These are phyloP conservation scores for Prionace glauca DNA, from an alignment of 2,797 vertebrate genomes.

Conservation along the genomic window DNA sequence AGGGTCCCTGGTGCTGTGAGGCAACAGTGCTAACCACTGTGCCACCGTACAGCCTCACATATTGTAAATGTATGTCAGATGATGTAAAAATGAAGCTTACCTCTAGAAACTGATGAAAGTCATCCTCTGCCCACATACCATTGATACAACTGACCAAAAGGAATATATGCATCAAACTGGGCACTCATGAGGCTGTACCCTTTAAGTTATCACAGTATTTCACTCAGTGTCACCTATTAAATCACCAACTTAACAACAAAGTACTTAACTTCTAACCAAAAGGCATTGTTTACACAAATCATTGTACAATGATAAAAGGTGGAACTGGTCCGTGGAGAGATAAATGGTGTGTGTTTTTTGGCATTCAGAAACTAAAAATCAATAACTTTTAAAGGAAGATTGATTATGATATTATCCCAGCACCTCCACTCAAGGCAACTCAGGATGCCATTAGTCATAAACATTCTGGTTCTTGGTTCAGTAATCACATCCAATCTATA, in stretches of 20 bases:
- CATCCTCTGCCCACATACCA: neutral
- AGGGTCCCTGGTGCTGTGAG: too few species aligned
- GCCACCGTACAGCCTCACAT: too few species aligned
- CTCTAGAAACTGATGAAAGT: neutral
- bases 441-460: neutral
- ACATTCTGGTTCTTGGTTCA: neutral
- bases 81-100: neutral
- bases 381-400: conserved; percentile 13
- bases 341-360: neutral
- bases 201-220: neutral
- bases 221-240: neutral
- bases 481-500: neutral
- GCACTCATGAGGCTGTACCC: neutral
- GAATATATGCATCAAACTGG: neutral
- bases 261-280: neutral
- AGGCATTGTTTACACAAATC: neutral
- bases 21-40: too few species aligned
- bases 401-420: neutral
- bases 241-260: neutral
- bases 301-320: neutral
- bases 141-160: neutral
- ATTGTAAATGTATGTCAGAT: too few species aligned
- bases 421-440: neutral
- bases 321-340: neutral
- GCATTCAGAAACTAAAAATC: neutral